Percentiles rank a stretch among this genome's conserved stretches.
phyloP scores from a whole-genome alignment of 2,888 invertebrate species.

The Petrophora chlorosata region DNA sequence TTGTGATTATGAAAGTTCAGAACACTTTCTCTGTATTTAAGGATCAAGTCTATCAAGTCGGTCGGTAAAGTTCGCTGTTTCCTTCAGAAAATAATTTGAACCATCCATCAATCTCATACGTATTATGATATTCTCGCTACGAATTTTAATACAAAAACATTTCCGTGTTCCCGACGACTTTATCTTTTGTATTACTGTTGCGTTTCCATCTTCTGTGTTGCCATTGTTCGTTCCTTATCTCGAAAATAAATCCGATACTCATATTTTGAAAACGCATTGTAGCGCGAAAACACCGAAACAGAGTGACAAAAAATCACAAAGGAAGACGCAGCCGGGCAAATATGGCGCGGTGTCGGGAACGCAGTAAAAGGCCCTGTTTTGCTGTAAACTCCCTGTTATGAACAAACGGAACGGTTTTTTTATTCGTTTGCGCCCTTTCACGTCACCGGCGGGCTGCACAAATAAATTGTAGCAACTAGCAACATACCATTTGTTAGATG shows the following conservation, averaged over 20 bases:
- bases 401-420: conserved; percentile 41
- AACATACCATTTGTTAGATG: conserved; percentile 18
- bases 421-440: conserved; percentile 36
- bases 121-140: conserved; percentile 14
- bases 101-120: conserved; percentile 19
- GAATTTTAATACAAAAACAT: conserved; percentile 24
- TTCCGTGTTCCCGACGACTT: conserved; percentile 13
- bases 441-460: conserved; percentile 24
- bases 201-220: conserved; percentile 16
- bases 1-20: no score
- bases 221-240: conserved; percentile 24
- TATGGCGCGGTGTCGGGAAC: conserved; percentile 34
- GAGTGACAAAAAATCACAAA: conserved; percentile 31
- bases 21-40: no score
- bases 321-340: conserved; percentile 32
- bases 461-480: conserved; percentile 26
- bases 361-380: conserved; percentile 37
- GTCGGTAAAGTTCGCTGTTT: neutral
- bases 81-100: neutral
- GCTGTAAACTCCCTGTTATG: conserved; percentile 39
- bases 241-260: conserved; percentile 27
- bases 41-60: no score
- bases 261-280: conserved; percentile 30
- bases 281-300: conserved; percentile 25
- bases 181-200: conserved; percentile 20